Evolutionary conservation across 2,113 vertebrate genomes (phyloP).

Genomic region (Mellivora capensis): DNA sequence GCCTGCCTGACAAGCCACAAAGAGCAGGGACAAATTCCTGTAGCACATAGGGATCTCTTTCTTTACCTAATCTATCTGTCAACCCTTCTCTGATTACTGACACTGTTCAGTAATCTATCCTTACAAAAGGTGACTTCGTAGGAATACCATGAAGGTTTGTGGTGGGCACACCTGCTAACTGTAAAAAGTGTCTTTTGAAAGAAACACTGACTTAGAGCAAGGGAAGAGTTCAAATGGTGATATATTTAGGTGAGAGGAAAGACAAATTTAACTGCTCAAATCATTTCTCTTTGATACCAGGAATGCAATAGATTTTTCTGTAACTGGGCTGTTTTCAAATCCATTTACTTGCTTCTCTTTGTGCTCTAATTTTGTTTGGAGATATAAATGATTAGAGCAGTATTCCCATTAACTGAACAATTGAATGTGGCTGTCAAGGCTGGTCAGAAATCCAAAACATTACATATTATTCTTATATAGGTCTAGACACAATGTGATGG

Average conservation of each 20-base stretch:
- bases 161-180: background rate
- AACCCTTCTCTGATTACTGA: background rate
- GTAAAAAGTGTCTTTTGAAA: background rate
- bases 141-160: background rate
- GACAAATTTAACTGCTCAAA: background rate
- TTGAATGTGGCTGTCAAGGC: background rate
- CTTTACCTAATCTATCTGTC: background rate
- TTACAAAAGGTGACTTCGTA: background rate
- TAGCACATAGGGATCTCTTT: too few relatives aligned
- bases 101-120: background rate
- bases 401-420: background rate
- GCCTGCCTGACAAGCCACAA: background rate
- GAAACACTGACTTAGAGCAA: background rate
- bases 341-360: background rate
- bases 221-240: background rate
- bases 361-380: background rate
- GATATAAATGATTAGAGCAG: background rate
- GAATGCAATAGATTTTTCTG: background rate
- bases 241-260: background rate
- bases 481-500: background rate
- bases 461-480: background rate
- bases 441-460: background rate
- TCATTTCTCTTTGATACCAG: background rate
- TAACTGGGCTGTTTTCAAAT: background rate
- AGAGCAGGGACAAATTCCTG: too few relatives aligned